phyloP scores from a whole-genome alignment of 2,888 invertebrate genomes.

The Meloe dianella region DNA sequence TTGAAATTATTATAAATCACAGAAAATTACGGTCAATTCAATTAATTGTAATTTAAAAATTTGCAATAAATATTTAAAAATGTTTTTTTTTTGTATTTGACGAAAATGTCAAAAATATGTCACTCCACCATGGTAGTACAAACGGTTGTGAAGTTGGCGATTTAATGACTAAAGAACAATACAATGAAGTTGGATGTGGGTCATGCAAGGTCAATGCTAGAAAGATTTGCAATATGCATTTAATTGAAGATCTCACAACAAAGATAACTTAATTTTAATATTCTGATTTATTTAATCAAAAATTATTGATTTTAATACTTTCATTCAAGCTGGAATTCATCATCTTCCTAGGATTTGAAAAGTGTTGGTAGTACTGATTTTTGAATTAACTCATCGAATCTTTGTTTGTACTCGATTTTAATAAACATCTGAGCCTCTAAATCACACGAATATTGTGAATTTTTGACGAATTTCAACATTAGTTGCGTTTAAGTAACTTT shows the following conservation, averaged over 20 bases:
- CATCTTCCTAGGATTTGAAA: not conserved
- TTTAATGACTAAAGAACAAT: constrained; percentile 13
- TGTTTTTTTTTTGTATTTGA: not conserved
- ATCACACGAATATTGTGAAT: no score
- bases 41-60: not conserved
- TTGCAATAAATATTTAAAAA: not conserved
- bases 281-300: no score
- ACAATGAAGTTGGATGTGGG: constrained; percentile 30
- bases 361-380: not conserved
- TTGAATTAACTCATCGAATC: not conserved
- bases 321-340: not conserved
- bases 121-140: constrained; percentile 42
- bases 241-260: not conserved
- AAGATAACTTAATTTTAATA: no score
- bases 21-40: not conserved
- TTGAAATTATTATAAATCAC: constrained; percentile 6
- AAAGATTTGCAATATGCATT: not conserved
- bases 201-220: constrained; percentile 42
- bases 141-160: constrained; percentile 42
- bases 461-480: no score
- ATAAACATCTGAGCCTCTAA: no score
- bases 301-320: no score
- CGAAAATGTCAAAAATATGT: constrained; percentile 46
- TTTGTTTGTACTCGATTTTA: not conserved
- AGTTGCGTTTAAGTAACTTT: no score